Evolutionary conservation across 2,888 invertebrate species (phyloP).

Genomic region (Noctuana brunneofusca): DNA sequence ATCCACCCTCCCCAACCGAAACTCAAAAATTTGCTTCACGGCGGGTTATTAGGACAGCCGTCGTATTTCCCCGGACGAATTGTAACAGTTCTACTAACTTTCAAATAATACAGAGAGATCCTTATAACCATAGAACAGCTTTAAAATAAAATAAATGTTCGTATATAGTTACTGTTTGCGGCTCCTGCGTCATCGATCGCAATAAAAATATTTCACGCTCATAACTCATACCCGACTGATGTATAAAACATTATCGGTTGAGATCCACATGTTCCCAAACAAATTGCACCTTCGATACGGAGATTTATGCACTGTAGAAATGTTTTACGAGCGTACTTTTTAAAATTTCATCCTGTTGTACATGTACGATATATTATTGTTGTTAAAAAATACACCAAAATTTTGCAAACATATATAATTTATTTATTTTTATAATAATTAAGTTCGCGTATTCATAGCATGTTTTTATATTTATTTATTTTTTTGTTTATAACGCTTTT

Average conservation of each 20-base stretch:
- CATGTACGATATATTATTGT: not conserved
- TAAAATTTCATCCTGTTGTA: not conserved
- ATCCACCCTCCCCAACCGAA: too few species aligned
- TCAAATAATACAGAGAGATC: too few species aligned
- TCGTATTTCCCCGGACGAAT: too few species aligned
- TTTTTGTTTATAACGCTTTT: not conserved
- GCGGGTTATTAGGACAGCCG: too few species aligned
- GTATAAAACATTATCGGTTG: conserved; percentile 42
- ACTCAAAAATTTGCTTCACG: too few species aligned
- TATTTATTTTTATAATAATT: too few species aligned
- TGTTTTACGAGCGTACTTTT: conserved; percentile 5
- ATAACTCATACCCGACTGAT: conserved; percentile 40
- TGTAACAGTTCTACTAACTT: too few species aligned
- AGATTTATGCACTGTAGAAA: conserved; percentile 19
- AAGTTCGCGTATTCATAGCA: not conserved
- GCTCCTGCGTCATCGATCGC: conserved; percentile 21
- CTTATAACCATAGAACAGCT: too few species aligned
- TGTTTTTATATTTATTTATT: not conserved
- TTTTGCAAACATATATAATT: too few species aligned
- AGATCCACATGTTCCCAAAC: conserved; percentile 32
- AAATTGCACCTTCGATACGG: conserved; percentile 25
- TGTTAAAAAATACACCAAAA: too few species aligned
- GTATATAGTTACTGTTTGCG: not conserved
- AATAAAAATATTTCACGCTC: conserved; percentile 31
- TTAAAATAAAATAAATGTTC: conserved; percentile 1